Evolutionary conservation across 2,113 vertebrate genomes (phyloP), one percentile per base, ranked within the genome.

Genomic region (Vicugna pacos): DNA sequence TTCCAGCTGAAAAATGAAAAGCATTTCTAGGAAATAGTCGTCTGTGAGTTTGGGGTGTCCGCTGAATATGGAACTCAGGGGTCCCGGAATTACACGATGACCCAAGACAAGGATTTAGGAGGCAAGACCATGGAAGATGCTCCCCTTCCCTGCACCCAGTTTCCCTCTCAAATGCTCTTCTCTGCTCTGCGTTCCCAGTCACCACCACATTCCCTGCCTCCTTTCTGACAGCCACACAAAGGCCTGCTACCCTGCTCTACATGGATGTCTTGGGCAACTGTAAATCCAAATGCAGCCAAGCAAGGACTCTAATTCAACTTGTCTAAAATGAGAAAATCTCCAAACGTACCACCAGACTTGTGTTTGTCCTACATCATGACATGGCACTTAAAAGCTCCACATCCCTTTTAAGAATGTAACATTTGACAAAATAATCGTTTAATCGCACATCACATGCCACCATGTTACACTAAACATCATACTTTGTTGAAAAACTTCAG

Each of bases 401-500:
- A n/a, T n/a, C 67, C 48, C 48, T 75, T 88, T 60, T 16, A 75
- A 82, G 42, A 60, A 62, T 35, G 19, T n/a, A 92, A 50, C 54
- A 22, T 52, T 80, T 56, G 35, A 69, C 69, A 46, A 91, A 93
- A 92, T 52, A 88, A 93, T 20, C 8, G 81, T 38, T 91, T 81
- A 85, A 56, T 67, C 58, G 13, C n/a, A 54, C 1, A 26, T 79
- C 50, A 79, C 5, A 85, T 17, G 54, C 35, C 32, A 73, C 35
- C 58, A 17, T 86, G 92, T 83, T 54, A 89, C 50, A 67, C 81
- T 75, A 54, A 92, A 96, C 54, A 88, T 89, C 48, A 42, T 35
- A 70, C 4, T 50, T 87, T 42, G 12, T 62, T 91, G 48, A 96
- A 46, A 82, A 69, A 91, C 83, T 97, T 93, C 77, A 86, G 52